These are phyloP conservation scores for Tiliacea citrago DNA, from an alignment of 2,888 invertebrate genomes.

Conservation along the genomic window DNA sequence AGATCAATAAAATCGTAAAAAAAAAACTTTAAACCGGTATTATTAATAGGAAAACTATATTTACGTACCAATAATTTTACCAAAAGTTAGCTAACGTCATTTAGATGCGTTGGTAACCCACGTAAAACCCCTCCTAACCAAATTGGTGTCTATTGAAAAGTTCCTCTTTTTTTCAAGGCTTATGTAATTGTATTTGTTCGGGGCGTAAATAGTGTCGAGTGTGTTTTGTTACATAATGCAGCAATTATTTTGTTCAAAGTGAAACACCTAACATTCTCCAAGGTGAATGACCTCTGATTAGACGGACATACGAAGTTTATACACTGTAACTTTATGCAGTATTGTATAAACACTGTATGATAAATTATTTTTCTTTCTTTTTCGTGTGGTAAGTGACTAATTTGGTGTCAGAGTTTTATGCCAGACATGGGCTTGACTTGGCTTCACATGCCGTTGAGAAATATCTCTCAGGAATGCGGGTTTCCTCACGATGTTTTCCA, in stretches of 20 bases:
- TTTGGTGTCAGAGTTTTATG: too few relatives aligned
- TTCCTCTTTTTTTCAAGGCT: slow-evolving; percentile 23
- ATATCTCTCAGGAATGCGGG: too few relatives aligned
- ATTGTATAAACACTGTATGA: background rate
- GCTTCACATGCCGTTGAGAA: too few relatives aligned
- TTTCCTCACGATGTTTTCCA: too few relatives aligned
- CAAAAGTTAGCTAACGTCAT: slow-evolving; percentile 11
- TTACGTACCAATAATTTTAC: slow-evolving; percentile 11
- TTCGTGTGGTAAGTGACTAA: too few relatives aligned
- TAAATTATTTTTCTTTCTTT: background rate
- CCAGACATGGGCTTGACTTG: too few relatives aligned
- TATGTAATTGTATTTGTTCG: slow-evolving; percentile 52
- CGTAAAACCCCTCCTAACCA: slow-evolving; percentile 6
- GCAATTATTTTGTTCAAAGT: slow-evolving; percentile 51
- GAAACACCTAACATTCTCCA: slow-evolving; percentile 62
- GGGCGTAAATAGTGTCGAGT: slow-evolving; percentile 37
- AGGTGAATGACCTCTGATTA: slow-evolving; percentile 61
- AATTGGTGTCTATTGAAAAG: slow-evolving; percentile 38
- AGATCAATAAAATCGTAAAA: background rate
- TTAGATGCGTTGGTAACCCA: background rate
- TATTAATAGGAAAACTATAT: background rate
- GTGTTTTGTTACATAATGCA: slow-evolving; percentile 51
- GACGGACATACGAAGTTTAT: background rate
- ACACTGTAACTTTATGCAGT: background rate
- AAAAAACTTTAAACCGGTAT: background rate